These are phyloP conservation scores for Microtus richardsoni DNA, from an alignment of 2,113 vertebrate species.

Conservation along the genomic window DNA sequence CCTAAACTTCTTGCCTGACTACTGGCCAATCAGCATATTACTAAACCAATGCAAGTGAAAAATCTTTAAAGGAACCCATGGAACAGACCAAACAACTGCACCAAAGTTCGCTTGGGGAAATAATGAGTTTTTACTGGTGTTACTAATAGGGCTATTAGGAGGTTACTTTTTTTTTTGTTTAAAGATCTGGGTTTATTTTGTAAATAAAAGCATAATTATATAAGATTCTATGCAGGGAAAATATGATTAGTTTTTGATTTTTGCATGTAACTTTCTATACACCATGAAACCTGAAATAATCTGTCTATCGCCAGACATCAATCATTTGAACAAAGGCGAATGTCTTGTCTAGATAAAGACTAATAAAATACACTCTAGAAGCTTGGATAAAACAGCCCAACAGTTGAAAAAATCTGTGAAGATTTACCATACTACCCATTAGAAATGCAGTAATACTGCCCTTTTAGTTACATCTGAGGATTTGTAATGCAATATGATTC, in stretches of 20 bases:
- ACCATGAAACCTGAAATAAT: background rate
- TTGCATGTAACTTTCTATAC: background rate
- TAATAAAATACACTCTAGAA: constrained; percentile 24
- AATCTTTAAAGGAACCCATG: background rate
- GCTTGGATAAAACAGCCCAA: background rate
- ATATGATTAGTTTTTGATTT: constrained; percentile 46
- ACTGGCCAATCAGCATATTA: too few species aligned
- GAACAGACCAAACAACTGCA: background rate
- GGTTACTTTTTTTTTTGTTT: background rate
- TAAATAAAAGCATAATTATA: constrained; percentile 25
- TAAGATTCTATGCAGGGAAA: background rate
- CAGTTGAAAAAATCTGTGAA: background rate
- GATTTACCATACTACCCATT: background rate
- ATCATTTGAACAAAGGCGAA: constrained; percentile 44
- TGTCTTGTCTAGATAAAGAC: background rate
- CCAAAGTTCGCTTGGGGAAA: background rate
- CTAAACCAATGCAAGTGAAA: too few species aligned
- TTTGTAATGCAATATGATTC: too few species aligned
- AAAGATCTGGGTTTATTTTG: constrained; percentile 4
- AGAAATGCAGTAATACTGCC: background rate
- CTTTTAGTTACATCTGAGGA: background rate
- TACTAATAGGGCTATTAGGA: background rate
- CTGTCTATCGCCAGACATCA: background rate
- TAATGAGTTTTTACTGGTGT: background rate
- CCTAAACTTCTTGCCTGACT: too few species aligned